Percentiles rank a stretch among this genome's conserved stretches.
These are phyloP conservation scores for Molossus molossus DNA, from an alignment of 2,797 vertebrate genomes.

Conservation along the genomic window DNA sequence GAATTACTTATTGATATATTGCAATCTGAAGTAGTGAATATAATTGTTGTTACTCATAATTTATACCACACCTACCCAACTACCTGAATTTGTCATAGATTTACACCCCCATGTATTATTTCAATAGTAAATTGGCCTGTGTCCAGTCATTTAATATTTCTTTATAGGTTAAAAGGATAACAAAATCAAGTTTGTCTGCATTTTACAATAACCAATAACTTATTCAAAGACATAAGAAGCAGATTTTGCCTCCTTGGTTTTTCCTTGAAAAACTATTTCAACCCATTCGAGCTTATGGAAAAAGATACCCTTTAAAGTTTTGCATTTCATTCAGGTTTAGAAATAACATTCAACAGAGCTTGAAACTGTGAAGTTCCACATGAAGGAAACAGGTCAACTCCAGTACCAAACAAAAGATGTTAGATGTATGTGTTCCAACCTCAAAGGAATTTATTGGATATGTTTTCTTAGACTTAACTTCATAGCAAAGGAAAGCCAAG, in stretches of 20 bases:
- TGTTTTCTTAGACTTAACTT: slow-evolving; percentile 69
- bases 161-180: slow-evolving; percentile 25
- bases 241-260: slow-evolving; percentile 3
- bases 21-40: not conserved
- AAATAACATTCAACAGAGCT: slow-evolving; percentile 18
- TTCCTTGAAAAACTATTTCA: slow-evolving; percentile 23
- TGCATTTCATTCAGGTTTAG: slow-evolving; percentile 39
- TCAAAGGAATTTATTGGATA: slow-evolving; percentile 60
- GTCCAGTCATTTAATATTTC: not conserved
- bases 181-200: not conserved
- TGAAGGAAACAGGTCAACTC: slow-evolving; percentile 54
- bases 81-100: not conserved
- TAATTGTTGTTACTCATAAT: not conserved
- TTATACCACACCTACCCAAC: not conserved
- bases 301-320: slow-evolving; percentile 34
- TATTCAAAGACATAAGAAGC: not conserved
- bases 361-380: slow-evolving; percentile 34
- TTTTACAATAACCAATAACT: not conserved
- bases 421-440: slow-evolving; percentile 8
- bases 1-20: not conserved
- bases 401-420: slow-evolving; percentile 29
- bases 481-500: slow-evolving; percentile 39
- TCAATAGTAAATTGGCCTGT: not conserved
- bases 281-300: not conserved
- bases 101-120: not conserved